Conservation (phyloP, 2,797 vertebrate genomes). For the Semotilus atromaculatus region DNA sequence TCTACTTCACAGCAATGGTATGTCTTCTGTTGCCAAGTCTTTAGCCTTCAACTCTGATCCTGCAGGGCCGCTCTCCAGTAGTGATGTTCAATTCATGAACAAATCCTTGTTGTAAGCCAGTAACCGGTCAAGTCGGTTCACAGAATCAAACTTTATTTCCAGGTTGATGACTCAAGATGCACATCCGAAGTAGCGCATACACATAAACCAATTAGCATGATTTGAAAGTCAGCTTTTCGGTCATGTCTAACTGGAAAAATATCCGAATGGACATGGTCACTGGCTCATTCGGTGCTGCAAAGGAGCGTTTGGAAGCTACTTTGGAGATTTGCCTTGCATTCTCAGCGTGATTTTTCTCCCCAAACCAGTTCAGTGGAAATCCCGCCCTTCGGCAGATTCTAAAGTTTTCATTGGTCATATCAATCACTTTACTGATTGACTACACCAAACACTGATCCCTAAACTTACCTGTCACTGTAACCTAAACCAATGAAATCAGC, state of each 20-base stretch:
- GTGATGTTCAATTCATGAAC: neutral
- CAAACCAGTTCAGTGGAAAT: too few relatives aligned
- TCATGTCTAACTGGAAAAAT: neutral
- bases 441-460: too few relatives aligned
- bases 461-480: too few relatives aligned
- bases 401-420: too few relatives aligned
- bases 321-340: neutral
- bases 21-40: conserved; percentile 56
- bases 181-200: neutral
- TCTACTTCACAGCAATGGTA: conserved; percentile 88
- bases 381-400: too few relatives aligned
- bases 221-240: neutral
- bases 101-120: neutral
- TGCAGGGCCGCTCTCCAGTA: neutral
- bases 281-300: neutral
- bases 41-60: neutral
- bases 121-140: neutral
- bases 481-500: too few relatives aligned
- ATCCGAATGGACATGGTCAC: neutral
- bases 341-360: too few relatives aligned
- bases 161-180: neutral
- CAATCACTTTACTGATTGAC: too few relatives aligned
- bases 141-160: neutral
- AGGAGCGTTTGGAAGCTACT: neutral
- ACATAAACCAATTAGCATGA: neutral